Conservation (phyloP, 1,140 invertebrate species). For the Neelides sp. region DNA sequence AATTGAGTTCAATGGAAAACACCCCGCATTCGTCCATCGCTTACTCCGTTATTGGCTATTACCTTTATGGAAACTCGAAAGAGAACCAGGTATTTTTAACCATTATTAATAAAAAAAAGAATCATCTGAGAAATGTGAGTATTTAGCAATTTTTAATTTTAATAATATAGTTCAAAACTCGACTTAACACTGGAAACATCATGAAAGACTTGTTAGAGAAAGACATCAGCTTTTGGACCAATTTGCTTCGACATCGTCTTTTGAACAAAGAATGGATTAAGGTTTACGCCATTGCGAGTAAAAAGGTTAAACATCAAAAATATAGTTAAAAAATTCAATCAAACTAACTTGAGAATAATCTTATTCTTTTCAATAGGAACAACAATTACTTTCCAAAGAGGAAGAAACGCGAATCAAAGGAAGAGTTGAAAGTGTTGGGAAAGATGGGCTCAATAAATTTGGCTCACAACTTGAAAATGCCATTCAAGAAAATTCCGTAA, state of each 20-base stretch:
- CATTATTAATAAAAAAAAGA: neutral
- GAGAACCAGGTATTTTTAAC: conserved; percentile 51
- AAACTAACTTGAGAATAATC: neutral
- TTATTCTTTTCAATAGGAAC: conserved; percentile 33
- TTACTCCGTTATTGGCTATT: conserved; percentile 63
- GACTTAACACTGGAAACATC: conserved; percentile 56
- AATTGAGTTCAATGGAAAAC: conserved; percentile 57
- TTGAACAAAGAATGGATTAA: conserved; percentile 44
- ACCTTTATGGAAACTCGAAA: conserved; percentile 59
- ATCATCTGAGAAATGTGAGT: conserved; percentile 10
- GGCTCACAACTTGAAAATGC: conserved; percentile 50
- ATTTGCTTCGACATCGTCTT: conserved; percentile 56
- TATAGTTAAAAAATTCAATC: too few species aligned
- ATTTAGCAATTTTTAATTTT: conserved; percentile 20
- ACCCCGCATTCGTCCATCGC: conserved; percentile 61
- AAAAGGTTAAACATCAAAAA: conserved; percentile 32
- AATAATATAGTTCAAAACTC: conserved; percentile 49
- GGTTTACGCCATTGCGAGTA: conserved; percentile 45
- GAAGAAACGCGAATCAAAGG: conserved; percentile 53
- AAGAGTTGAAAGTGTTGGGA: conserved; percentile 50
- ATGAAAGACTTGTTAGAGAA: conserved; percentile 51
- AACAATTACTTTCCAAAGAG: conserved; percentile 46
- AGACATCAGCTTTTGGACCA: conserved; percentile 53
- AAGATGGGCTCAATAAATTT: conserved; percentile 52
- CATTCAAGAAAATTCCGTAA: conserved; percentile 60